Percentiles rank a stretch among this genome's conserved stretches.
Evolutionary conservation across 2,797 vertebrate genomes (phyloP).

Genomic region (Megaceryle alcyon): DNA sequence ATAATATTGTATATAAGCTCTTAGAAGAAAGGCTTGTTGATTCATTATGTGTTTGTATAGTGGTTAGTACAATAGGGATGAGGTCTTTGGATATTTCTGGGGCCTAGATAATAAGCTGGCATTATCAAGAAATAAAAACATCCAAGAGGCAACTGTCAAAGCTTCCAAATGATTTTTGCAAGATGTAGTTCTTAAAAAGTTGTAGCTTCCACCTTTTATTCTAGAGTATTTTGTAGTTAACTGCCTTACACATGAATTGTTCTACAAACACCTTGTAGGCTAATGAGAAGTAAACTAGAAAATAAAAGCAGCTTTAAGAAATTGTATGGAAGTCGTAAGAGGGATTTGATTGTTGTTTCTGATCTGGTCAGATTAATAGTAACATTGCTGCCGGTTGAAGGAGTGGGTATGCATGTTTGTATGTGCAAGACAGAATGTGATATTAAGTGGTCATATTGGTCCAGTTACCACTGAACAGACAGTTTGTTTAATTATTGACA

Average conservation of each 20-base stretch:
- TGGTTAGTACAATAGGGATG: not conserved
- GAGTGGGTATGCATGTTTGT: not conserved
- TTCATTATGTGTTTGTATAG: not conserved
- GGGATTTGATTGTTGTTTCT: not conserved
- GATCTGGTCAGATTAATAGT: not conserved
- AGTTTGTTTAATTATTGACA: not conserved
- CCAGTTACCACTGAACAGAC: not conserved
- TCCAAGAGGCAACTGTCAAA: not conserved
- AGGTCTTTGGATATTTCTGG: not conserved
- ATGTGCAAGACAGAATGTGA: not conserved
- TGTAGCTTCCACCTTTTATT: not conserved
- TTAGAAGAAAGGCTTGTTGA: not conserved
- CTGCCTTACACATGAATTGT: not conserved
- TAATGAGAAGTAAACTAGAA: not conserved
- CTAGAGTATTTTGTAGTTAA: not conserved
- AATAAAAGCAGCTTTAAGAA: not conserved
- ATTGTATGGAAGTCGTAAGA: not conserved
- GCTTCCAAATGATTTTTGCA: conserved; percentile 11
- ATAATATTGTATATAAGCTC: not conserved
- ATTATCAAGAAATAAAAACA: not conserved
- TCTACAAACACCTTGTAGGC: not conserved
- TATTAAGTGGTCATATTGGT: not conserved
- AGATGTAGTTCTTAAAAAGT: not conserved
- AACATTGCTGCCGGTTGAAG: not conserved
- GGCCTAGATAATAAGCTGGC: not conserved